Evolutionary conservation across 2,797 vertebrate species (phyloP), one percentile per base, ranked within the genome.

Genomic region (Rachycentron canadum): DNA sequence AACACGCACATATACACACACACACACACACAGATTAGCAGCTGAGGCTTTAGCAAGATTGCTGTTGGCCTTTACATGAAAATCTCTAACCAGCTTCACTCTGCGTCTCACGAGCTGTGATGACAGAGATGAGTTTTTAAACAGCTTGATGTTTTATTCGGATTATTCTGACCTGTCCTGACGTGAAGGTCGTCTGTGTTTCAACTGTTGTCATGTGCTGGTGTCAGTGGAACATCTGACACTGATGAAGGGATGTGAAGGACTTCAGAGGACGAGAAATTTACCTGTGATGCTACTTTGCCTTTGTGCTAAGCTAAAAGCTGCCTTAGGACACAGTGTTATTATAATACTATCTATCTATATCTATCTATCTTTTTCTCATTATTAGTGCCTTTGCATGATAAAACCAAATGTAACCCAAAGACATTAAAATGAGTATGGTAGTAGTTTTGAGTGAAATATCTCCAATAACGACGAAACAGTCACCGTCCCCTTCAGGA

Each of bases 11-110:
- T 76, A 79, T 74, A 65, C 23, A 11, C 61, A 88, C 78, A 79
- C 64, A 89, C 32, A 32, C 78, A 79, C 76, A 62, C 23, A 12
- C 61, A 89, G 88, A 90, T 93, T 92, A 92, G 74, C 71, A 53
- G 71, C 23, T 1, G 0, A 73, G 45, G 83, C 69, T 61, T 92
- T 82, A 83, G 62, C 36, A 7, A 79, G 69, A 21, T 63, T 36
- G 43, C 65, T 66, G 61, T 38, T 73, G 49, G 41, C n/a, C 17
- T 0, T 70, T 52, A 52, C 58, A 16, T 70, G 73, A 73, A 81
- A 83, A 74, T 58, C 73, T 83, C 36, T 36, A 60, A 83, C 4
- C 52, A 40, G 68, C 73, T 69, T 53, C 45, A 65, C 53, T 50
- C 25, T 12, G 25, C 43, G 61, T 76, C 67, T 82, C 16, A 1